Base-by-base conservation (phyloP, 1,140 invertebrate species). In the Conus betulinus region DNA sequence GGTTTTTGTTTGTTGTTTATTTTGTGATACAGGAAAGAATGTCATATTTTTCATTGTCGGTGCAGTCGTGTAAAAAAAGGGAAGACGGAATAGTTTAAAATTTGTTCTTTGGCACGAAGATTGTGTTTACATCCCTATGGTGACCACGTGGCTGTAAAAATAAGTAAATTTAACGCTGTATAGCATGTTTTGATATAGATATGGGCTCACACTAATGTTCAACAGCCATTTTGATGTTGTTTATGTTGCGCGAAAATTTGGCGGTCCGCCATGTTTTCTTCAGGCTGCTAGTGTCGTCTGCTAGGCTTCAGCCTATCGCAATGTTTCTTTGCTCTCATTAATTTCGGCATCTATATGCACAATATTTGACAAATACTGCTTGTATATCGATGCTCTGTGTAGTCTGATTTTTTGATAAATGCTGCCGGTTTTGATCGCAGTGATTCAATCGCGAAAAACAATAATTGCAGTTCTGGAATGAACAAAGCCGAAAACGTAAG, bases 41-140 rank as follows among this genome's bases (percentile, higher is more conserved):
- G 20, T 81, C 4, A 10, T 11, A 11, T 25, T 20, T 55, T 82
- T 60, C 23, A 60, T 5, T 57, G 20, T 23, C 79, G 39, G 17
- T 60, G 15, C 8, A 15, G 11, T 82, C 51, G 53, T 52, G 79
- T 39, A 25, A 20, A 53, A 15, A 82, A 15, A 20, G 79, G 27
- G 23, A 82, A 52, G 17, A 27, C 7, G 15, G 5, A 53, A 7
- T 6, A 25, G n/a, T 82, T 82, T 17, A 82, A 82, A 82, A 55
- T 82, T 0, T 71, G 67, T 20, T 39, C 76, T 87, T 87, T 55
- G 57, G 85, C 85, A 51, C 85, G 15, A 87, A 74, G 60, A 78
- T 51, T 39, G 39, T 87, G 85, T 90, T 90, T 90, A 90, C 88
- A 90, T 90, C 89, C n/a, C 89, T 87, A 90, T 90, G 88, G 88